Conservation (phyloP, 2,888 invertebrate genomes). For the Tipula vernalis region DNA sequence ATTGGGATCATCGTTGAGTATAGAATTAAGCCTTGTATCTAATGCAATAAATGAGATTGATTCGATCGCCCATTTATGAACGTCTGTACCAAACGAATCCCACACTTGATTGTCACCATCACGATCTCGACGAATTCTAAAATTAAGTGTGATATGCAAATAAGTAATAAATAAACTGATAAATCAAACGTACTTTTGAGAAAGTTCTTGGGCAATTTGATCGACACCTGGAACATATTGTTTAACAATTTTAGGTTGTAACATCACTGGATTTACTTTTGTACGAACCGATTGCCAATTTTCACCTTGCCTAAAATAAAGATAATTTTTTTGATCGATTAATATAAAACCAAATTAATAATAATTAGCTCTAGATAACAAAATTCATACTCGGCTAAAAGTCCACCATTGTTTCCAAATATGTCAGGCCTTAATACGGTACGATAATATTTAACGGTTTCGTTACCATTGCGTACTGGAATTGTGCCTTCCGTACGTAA, state of each 20-base stretch:
- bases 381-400: slow-evolving; percentile 20
- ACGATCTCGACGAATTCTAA: slow-evolving; percentile 28
- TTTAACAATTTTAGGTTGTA: slow-evolving; percentile 47
- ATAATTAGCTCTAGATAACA: not conserved
- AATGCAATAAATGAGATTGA: slow-evolving; percentile 35
- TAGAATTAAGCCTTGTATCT: slow-evolving; percentile 28
- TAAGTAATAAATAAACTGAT: not conserved
- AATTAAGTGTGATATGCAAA: slow-evolving; percentile 16
- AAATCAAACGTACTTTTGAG: slow-evolving; percentile 23
- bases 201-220: slow-evolving; percentile 36
- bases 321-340: not conserved
- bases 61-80: slow-evolving; percentile 46
- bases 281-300: slow-evolving; percentile 53
- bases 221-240: slow-evolving; percentile 39
- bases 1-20: slow-evolving; percentile 17
- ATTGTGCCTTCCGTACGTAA: slow-evolving; percentile 35
- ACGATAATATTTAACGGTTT: slow-evolving; percentile 32
- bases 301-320: slow-evolving; percentile 40
- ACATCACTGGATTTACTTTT: slow-evolving; percentile 51
- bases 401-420: slow-evolving; percentile 16
- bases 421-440: slow-evolving; percentile 22
- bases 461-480: slow-evolving; percentile 33
- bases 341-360: not conserved
- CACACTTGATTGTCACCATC: slow-evolving; percentile 29
- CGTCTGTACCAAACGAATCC: slow-evolving; percentile 36